Evolutionary conservation across 2,797 vertebrate genomes (phyloP).

Genomic region (Neomorphus geoffroyi): DNA sequence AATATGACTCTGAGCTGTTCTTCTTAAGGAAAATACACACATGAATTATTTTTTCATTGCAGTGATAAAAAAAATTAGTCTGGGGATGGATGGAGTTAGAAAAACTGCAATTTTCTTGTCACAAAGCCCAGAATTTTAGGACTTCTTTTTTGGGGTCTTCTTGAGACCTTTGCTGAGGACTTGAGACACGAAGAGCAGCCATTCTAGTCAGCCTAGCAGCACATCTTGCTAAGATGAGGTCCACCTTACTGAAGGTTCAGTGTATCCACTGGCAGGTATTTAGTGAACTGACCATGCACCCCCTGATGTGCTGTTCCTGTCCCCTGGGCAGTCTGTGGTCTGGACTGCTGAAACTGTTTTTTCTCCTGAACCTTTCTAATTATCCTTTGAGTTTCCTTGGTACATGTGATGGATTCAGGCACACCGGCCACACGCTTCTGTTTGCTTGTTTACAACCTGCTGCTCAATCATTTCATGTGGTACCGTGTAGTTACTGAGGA

Average conservation of each 20-base stretch:
- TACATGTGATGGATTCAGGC: not conserved
- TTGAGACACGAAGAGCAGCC: not conserved
- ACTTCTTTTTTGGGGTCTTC: not conserved
- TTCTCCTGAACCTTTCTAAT: not conserved
- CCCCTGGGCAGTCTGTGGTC: not conserved
- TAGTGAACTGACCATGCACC: fast-evolving
- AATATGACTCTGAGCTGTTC: not conserved
- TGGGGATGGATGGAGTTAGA: not conserved
- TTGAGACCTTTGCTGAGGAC: not conserved
- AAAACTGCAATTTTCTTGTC: not conserved
- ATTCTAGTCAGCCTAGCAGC: not conserved
- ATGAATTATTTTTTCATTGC: not conserved
- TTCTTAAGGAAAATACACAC: not conserved
- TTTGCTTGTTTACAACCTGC: not conserved
- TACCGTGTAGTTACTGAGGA: not conserved
- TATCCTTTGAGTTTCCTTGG: not conserved
- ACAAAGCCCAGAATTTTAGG: not conserved
- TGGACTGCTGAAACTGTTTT: not conserved
- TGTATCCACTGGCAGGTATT: not conserved
- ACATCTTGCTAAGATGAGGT: not conserved
- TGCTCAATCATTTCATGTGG: not conserved
- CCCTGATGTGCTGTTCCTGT: not conserved
- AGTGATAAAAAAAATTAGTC: not conserved
- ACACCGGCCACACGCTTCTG: not conserved
- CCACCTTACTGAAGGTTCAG: not conserved